phyloP scores from a whole-genome alignment of 2,797 vertebrate species.

The Danio aesculapii region DNA sequence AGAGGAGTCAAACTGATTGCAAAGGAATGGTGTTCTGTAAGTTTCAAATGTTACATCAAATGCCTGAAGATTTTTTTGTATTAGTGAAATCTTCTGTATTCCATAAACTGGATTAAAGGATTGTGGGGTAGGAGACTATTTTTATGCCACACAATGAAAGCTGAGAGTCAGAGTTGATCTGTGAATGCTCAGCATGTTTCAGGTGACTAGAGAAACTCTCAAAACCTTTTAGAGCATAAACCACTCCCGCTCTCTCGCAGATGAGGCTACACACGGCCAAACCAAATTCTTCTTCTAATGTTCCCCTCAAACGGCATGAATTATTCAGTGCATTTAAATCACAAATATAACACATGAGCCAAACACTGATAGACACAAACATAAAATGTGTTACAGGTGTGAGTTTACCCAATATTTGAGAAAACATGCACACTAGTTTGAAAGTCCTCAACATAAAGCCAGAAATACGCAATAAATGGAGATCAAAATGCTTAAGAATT shows the following conservation, averaged over 20 bases:
- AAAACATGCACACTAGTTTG: constrained; percentile 4
- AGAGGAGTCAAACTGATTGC: not conserved
- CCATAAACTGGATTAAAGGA: constrained; percentile 10
- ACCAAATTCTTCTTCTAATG: constrained; percentile 7
- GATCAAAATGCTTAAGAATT: too few relatives aligned
- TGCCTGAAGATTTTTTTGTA: constrained; percentile 5
- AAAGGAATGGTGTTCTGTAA: not conserved
- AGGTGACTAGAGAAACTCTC: constrained; percentile 5
- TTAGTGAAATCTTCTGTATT: not conserved
- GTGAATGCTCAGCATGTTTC: constrained; percentile 29
- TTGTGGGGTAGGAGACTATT: not conserved
- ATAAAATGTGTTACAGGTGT: constrained; percentile 1
- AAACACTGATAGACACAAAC: constrained; percentile 39
- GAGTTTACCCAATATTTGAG: not conserved
- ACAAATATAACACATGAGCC: constrained; percentile 43
- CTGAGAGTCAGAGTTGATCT: not conserved
- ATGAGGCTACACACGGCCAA: constrained; percentile 22
- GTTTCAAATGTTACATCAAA: constrained; percentile 14
- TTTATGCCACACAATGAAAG: constrained; percentile 1
- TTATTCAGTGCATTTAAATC: constrained; percentile 52
- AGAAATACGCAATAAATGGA: too few relatives aligned
- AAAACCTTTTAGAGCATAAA: constrained; percentile 10
- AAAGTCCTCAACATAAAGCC: not conserved
- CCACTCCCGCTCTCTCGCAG: not conserved
- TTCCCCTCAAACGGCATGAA: constrained; percentile 41